Conservation (phyloP, 1,140 invertebrate genomes). For the Drosophila ironensis region DNA sequence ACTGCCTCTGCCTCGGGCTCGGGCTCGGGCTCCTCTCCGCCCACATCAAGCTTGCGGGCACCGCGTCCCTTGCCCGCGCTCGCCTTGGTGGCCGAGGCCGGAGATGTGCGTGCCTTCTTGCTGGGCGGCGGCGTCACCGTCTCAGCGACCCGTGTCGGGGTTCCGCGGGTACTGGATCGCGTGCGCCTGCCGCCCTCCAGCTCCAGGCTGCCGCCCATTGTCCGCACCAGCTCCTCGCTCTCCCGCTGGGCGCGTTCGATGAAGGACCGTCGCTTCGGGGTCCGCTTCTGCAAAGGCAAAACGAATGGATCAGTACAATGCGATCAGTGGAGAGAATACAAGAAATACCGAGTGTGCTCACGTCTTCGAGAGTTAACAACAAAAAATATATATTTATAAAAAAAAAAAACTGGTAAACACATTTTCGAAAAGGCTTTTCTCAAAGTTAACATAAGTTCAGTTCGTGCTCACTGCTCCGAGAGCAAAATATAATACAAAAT, state of each 20-base stretch:
- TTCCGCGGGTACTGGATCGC: constrained; percentile 74
- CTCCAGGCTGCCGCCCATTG: constrained; percentile 74
- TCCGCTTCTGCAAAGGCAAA: constrained; percentile 63
- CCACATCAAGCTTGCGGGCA: constrained; percentile 70
- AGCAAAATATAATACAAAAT: no score
- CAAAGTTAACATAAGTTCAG: no score
- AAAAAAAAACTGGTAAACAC: no score
- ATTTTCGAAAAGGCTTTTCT: no score
- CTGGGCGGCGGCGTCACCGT: constrained; percentile 68
- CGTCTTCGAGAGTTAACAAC: no score
- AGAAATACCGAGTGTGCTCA: no score
- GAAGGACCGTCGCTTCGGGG: constrained; percentile 73
- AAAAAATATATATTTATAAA: no score
- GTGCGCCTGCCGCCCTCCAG: constrained; percentile 71
- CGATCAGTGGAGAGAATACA: no score
- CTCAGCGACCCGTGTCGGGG: constrained; percentile 57
- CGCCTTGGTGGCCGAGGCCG: constrained; percentile 50
- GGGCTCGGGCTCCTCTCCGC: constrained; percentile 33
- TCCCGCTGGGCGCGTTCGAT: constrained; percentile 75
- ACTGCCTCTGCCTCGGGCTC: no score
- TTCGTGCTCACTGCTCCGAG: no score
- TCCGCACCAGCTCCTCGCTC: constrained; percentile 77
- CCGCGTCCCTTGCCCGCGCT: constrained; percentile 55
- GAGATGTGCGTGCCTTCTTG: constrained; percentile 74
- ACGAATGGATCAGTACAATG: neutral